phyloP scores from a whole-genome alignment of 2,113 vertebrate genomes.

The Sardina pilchardus region DNA sequence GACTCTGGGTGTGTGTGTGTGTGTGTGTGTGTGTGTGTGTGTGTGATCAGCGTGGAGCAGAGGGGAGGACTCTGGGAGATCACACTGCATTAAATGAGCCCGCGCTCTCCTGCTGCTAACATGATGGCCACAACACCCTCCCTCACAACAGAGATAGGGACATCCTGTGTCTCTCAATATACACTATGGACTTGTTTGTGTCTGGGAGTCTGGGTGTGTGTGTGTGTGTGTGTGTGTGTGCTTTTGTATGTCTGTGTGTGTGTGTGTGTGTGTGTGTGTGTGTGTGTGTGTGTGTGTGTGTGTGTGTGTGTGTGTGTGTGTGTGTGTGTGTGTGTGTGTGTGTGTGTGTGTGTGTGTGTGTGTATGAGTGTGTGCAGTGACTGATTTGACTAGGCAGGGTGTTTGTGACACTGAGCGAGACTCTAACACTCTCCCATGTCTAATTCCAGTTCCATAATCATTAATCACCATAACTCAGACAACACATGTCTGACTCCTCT shows the following conservation, averaged over 20 bases:
- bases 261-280: neutral
- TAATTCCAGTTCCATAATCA: conserved; percentile 27
- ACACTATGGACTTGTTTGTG: neutral
- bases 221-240: neutral
- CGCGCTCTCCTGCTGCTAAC: neutral
- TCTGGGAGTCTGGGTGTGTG: neutral
- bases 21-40: neutral
- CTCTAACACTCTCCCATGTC: conserved; percentile 12
- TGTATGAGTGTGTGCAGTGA: conserved; percentile 1
- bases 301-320: neutral
- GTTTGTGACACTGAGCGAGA: conserved; percentile 15
- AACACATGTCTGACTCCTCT: conserved; percentile 24
- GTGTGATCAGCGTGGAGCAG: neutral
- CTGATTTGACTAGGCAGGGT: conserved; percentile 20
- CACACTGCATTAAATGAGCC: conserved; percentile 4
- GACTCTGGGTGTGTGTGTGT: neutral
- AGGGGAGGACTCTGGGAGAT: neutral
- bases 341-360: neutral
- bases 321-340: conserved; percentile 1
- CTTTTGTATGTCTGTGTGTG: neutral
- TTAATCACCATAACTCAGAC: conserved; percentile 38
- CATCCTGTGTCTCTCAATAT: neutral
- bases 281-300: neutral
- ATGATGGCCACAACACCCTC: neutral
- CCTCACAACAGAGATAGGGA: neutral